Evolutionary conservation across 2,797 vertebrate species (phyloP), one percentile per base, ranked within the genome.

Genomic region (Geotrypetes seraphini): DNA sequence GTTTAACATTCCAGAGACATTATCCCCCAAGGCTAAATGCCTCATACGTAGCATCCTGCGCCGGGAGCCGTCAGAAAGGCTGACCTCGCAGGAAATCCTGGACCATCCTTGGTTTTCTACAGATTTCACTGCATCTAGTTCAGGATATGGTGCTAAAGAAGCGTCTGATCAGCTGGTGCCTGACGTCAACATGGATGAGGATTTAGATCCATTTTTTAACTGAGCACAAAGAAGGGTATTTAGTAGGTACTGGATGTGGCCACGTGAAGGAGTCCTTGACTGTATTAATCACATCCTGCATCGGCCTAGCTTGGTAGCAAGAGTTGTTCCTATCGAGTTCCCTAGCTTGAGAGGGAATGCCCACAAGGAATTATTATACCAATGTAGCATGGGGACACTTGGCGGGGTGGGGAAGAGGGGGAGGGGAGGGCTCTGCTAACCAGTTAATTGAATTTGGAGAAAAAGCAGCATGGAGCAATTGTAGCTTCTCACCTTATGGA

Each of bases 1-100:
- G 70, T 99, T 96, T 78, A 98, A 87, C 89, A 88, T 99, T 81
- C 96, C 96, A 8, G 96, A 99, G 71, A 93, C 90, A 61, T 86
- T 99, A 53, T 93, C 96, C 1, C 92, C 96, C 32, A 96, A 96
- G 86, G 96, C 96, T 31, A 94, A 92, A 84, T 99, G 96, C 88
- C 85, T 99, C 66, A 96, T 99, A 79, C 92, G 94, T 69, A 95
- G 92, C 80, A 87, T 99, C 52, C 85, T 99, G 41, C 88, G 94
- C 28, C 81, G 94, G 50, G 92, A 99, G 67, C 96, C 96, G n/a
- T 73, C 87, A 0, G 95, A 99, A 75, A 79, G 96, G 69, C 91
- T 99, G 63, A 97, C 96, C 36, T 95, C 96, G 10, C 87, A 92
- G 66, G 96, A 99, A 70, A 93, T 99, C 63, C 86, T 99, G 76